These are phyloP conservation scores for Tinamus major DNA, from an alignment of 2,797 vertebrate species.

Conservation along the genomic window DNA sequence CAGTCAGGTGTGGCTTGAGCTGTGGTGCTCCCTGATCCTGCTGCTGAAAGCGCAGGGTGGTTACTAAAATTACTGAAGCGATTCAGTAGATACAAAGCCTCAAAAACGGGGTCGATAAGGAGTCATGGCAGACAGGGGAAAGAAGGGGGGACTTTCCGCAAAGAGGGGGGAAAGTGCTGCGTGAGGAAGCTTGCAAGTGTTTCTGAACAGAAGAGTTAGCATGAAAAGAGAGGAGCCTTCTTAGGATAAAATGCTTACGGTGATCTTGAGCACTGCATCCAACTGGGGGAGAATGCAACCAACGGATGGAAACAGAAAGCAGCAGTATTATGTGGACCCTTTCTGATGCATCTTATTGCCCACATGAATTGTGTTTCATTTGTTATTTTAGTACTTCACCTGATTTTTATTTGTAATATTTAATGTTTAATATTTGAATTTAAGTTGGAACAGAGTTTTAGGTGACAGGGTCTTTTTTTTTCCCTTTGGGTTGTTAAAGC, in stretches of 20 bases:
- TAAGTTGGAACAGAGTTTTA: background rate
- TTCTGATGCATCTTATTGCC: too few relatives aligned
- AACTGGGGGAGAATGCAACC: background rate
- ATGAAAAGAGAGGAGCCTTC: too few relatives aligned
- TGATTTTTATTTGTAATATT: background rate
- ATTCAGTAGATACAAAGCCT: background rate
- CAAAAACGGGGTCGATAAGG: background rate
- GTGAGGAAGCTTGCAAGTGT: background rate
- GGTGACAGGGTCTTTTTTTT: background rate
- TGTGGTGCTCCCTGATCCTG: background rate
- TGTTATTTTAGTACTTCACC: background rate
- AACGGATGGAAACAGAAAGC: background rate
- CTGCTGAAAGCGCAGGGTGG: background rate
- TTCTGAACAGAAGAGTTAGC: background rate
- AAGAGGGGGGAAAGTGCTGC: too few relatives aligned
- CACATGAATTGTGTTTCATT: background rate
- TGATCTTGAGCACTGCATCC: too few relatives aligned
- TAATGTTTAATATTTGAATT: background rate
- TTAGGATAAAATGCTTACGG: background rate
- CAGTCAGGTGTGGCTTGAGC: background rate
- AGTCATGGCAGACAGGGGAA: background rate
- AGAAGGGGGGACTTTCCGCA: too few relatives aligned
- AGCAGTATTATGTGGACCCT: background rate
- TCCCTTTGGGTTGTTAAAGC: rapidly evolving
- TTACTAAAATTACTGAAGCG: background rate